phyloP scores from a whole-genome alignment of 2,113 vertebrate species.

The Campylorhamphus procurvoides region DNA sequence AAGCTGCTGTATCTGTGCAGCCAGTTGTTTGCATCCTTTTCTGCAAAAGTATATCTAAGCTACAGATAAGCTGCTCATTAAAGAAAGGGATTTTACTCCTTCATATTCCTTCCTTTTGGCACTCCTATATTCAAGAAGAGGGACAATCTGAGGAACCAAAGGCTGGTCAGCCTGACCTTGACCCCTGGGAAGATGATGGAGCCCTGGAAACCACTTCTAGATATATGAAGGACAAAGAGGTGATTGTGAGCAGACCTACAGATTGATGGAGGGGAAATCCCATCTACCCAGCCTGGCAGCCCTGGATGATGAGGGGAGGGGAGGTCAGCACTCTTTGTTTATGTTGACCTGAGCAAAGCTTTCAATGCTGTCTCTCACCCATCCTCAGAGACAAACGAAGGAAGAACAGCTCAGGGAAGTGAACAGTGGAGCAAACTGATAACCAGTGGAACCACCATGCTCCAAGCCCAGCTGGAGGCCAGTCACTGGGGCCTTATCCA shows the following conservation, averaged over 20 bases:
- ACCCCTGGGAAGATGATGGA: neutral
- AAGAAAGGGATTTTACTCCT: neutral
- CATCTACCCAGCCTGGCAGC: neutral
- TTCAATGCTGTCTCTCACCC: neutral
- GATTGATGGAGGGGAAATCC: neutral
- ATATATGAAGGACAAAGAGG: neutral
- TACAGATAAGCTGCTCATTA: neutral
- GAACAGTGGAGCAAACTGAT: neutral
- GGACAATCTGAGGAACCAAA: neutral
- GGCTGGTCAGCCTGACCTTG: neutral
- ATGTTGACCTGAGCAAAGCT: neutral
- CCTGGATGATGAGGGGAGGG: neutral
- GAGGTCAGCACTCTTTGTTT: neutral
- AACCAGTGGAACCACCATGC: fast-evolving
- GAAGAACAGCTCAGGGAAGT: neutral
- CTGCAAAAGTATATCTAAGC: neutral
- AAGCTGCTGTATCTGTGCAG: neutral
- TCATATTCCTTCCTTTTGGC: neutral
- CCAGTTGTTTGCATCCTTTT: neutral
- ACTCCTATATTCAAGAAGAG: neutral
- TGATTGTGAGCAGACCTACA: fast-evolving
- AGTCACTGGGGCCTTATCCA: neutral
- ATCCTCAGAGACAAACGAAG: neutral
- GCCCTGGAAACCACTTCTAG: neutral
- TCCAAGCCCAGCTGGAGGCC: neutral